Evolutionary conservation across 2,888 invertebrate genomes (phyloP), one percentile per base, ranked within the genome.

Genomic region (Nephrotoma appendiculata): DNA sequence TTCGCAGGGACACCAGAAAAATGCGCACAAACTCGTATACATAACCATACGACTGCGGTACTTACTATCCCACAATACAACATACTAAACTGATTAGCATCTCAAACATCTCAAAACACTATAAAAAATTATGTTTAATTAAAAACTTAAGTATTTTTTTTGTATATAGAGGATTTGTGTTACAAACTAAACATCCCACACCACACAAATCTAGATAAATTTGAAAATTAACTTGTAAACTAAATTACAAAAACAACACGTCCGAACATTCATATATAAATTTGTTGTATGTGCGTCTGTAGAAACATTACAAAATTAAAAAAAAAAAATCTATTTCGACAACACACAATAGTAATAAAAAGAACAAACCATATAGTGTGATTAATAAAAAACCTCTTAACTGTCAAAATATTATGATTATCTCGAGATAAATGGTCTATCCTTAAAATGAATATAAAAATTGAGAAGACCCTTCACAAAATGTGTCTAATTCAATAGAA

Each of bases 371-470:
- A 7, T 71, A 71, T 71, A 71, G 71, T 71, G 71, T 71, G 71
- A 71, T 71, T 71, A 71, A 71, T 84, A 84, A 84, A 84, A 84
- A 84, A 84, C 41, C 84, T 41, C 41, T 42, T 42, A 84, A 84
- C 84, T 84, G 84, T 84, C 84, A 84, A 84, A 84, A 84, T 84
- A 84, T 84, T 84, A 84, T 84, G 84, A 84, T 84, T 43, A 84
- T 71, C 84, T 84, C 41, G 12, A 84, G 15, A 84, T 84, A 84
- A 84, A 84, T 84, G 84, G 43, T 84, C 84, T 84, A 84, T 84
- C 84, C 71, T 71, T 71, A 31, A 31, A 31, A 31, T 31, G 31
- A 31, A 31, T 31, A 71, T 44, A 44, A 44, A 71, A 71, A 71
- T 31, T 11, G 31, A 71, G 19, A 31, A 71, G 71, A 71, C 71